These are phyloP conservation scores for Sinocyclocheilus maitianheensis DNA, from an alignment of 2,113 vertebrate genomes.

Conservation along the genomic window DNA sequence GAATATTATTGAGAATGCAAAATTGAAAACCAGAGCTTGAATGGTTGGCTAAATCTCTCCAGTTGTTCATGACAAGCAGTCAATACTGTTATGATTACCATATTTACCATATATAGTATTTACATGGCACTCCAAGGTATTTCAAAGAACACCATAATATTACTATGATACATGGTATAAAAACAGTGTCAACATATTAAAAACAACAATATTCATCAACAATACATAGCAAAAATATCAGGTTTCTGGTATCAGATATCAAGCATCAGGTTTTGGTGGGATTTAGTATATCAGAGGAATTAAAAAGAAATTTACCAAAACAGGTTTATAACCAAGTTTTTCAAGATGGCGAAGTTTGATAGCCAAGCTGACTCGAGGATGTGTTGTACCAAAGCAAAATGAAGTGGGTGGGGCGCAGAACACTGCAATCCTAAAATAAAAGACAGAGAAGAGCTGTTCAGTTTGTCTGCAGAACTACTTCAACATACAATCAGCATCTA, in stretches of 20 bases:
- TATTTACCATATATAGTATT: too few species aligned
- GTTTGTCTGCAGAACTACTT: not conserved
- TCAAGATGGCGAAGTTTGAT: constrained; percentile 83
- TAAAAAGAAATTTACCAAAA: constrained; percentile 79
- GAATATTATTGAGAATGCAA: not conserved
- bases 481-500: not conserved
- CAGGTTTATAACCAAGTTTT: constrained; percentile 80
- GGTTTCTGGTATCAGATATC: not conserved
- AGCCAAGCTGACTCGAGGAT: constrained; percentile 79
- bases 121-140: too few species aligned
- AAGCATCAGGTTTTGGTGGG: not conserved
- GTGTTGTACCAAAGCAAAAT: constrained; percentile 78
- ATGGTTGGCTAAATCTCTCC: not conserved
- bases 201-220: not conserved
- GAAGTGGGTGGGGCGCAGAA: constrained; percentile 69
- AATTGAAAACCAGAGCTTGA: too few species aligned
- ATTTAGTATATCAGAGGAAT: not conserved
- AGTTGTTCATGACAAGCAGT: not conserved
- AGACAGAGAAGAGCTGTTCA: not conserved
- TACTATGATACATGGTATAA: not conserved
- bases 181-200: not conserved
- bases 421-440: constrained; percentile 79
- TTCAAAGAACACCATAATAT: not conserved
- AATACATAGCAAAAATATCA: not conserved
- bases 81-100: too few species aligned